Conservation (phyloP, 2,888 invertebrate species). For the Stenichneumon culpator region DNA sequence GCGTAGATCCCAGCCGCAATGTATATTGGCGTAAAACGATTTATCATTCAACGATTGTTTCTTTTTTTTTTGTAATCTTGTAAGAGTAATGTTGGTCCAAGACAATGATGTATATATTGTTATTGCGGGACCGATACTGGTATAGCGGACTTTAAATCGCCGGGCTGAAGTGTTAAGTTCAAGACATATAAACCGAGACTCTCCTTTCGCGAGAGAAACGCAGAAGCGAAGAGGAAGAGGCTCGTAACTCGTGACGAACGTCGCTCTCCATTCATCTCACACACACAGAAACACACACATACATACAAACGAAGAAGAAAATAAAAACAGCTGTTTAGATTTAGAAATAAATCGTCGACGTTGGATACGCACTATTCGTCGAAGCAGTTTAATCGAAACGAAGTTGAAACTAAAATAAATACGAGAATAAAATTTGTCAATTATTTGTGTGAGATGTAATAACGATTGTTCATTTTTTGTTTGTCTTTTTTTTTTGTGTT, state of each 20-base stretch:
- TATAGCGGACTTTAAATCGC: slow-evolving; percentile 69
- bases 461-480: slow-evolving; percentile 16
- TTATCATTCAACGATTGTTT: slow-evolving; percentile 55
- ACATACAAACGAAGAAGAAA: slow-evolving; percentile 36
- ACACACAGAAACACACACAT: slow-evolving; percentile 33
- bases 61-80: slow-evolving; percentile 65
- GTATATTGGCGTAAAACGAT: slow-evolving; percentile 59
- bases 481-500: slow-evolving; percentile 44
- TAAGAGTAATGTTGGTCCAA: slow-evolving; percentile 58
- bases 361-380: slow-evolving; percentile 49
- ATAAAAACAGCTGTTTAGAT: slow-evolving; percentile 17
- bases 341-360: slow-evolving; percentile 20
- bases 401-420: slow-evolving; percentile 20
- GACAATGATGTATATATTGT: slow-evolving; percentile 76
- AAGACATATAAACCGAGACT: slow-evolving; percentile 25
- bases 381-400: slow-evolving; percentile 44
- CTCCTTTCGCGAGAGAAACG: slow-evolving; percentile 22
- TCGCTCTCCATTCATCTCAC: slow-evolving; percentile 29
- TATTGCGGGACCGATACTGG: slow-evolving; percentile 56
- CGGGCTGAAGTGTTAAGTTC: slow-evolving; percentile 75
- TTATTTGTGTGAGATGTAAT: slow-evolving; percentile 62
- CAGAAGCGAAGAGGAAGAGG: slow-evolving; percentile 28
- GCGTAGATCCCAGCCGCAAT: slow-evolving; percentile 57
- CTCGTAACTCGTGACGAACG: slow-evolving; percentile 41
- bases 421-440: slow-evolving; percentile 60